A percentile compares a stretch with the other conserved stretches of the same genome.
Conservation (phyloP, 2,113 vertebrate genomes). For the Empidonax traillii region DNA sequence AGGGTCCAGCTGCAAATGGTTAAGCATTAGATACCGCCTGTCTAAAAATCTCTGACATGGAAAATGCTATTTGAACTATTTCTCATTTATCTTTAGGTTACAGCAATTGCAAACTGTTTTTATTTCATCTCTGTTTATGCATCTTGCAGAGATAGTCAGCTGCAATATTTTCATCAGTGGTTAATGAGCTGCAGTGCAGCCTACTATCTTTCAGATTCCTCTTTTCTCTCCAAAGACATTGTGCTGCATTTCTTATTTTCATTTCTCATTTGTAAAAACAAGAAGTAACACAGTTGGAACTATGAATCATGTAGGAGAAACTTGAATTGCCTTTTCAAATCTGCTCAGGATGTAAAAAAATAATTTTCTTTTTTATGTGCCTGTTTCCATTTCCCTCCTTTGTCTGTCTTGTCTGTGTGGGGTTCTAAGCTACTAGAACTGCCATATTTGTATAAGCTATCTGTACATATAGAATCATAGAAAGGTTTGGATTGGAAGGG, state of each 20-base stretch:
- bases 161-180: not conserved
- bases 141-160: not conserved
- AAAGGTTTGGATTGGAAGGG: not conserved
- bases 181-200: slow-evolving; percentile 32
- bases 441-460: rapidly evolving
- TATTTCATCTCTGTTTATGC: not conserved
- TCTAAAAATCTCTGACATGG: not conserved
- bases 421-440: not conserved
- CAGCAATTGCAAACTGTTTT: not conserved
- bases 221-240: not conserved
- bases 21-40: not conserved
- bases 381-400: not conserved
- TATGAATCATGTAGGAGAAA: not conserved
- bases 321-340: not conserved
- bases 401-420: not conserved
- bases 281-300: not conserved
- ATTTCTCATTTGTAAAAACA: not conserved
- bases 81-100: not conserved
- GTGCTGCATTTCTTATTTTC: not conserved
- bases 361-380: not conserved
- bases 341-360: not conserved
- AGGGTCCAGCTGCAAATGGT: not conserved
- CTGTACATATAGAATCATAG: not conserved
- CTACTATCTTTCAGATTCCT: not conserved
- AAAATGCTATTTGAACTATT: not conserved